Conservation (phyloP, 2,888 invertebrate genomes). For the Coenonympha glycerion region DNA sequence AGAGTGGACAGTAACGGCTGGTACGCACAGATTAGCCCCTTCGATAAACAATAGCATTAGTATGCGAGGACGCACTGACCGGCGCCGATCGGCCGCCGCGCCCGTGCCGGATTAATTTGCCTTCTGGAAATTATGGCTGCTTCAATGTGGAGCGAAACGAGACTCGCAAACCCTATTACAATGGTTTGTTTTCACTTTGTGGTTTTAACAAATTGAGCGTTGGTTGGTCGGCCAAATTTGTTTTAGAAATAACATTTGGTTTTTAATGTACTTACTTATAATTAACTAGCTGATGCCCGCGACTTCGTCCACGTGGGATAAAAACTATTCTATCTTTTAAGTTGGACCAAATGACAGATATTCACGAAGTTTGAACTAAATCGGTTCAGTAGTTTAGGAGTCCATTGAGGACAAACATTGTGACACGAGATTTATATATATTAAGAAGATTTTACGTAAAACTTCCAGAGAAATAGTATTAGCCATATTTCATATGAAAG, state of each 20-base stretch:
- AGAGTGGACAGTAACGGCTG: conserved; percentile 72
- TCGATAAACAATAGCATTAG: conserved; percentile 77
- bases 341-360: no score
- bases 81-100: conserved; percentile 67
- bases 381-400: no score
- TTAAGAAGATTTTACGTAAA: no score
- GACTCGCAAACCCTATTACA: conserved; percentile 50
- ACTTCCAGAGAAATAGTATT: no score
- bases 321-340: no score
- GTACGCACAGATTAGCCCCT: conserved; percentile 74
- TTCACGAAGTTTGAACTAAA: no score
- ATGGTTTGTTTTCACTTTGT: conserved; percentile 54
- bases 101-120: conserved; percentile 74
- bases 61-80: conserved; percentile 74
- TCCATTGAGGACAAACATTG: no score
- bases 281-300: no score
- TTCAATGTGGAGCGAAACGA: conserved; percentile 49
- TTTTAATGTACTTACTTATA: no score
- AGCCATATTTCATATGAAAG: no score
- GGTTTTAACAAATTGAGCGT: conserved; percentile 13
- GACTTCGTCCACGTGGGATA: no score
- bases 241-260: neutral
- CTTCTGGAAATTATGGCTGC: conserved; percentile 69
- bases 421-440: no score
- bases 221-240: neutral